phyloP scores from a whole-genome alignment of 2,797 vertebrate genomes.

The Pampus argenteus region DNA sequence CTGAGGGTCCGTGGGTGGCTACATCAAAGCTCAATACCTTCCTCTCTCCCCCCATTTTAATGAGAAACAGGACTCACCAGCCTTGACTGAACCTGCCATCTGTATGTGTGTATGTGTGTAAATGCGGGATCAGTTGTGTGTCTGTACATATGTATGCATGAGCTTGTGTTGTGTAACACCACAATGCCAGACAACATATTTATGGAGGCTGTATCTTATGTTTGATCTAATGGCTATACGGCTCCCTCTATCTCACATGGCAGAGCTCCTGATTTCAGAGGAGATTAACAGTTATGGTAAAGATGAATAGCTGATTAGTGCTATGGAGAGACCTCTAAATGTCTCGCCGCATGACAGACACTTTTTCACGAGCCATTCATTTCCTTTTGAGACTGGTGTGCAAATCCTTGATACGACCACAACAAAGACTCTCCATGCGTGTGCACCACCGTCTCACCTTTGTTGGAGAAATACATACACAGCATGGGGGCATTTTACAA shows the following conservation, averaged over 20 bases:
- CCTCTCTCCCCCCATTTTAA: conserved; percentile 81
- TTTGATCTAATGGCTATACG: conserved; percentile 68
- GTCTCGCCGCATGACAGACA: conserved; percentile 69
- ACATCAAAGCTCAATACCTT: conserved; percentile 88
- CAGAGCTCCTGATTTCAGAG: conserved; percentile 56
- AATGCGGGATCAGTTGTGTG: conserved; percentile 48
- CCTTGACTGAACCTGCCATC: conserved; percentile 87
- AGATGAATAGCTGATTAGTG: conserved; percentile 74
- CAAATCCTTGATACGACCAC: conserved; percentile 76
- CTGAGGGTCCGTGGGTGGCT: conserved; percentile 85
- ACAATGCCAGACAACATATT: conserved; percentile 73
- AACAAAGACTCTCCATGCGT: conserved; percentile 76
- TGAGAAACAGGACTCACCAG: conserved; percentile 88
- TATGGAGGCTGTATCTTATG: conserved; percentile 71
- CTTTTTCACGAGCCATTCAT: conserved; percentile 75
- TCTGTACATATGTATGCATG: conserved; percentile 56
- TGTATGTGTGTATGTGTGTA: conserved; percentile 63
- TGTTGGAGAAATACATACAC: conserved; percentile 67
- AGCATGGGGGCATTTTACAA: conserved; percentile 79
- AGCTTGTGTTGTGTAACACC: conserved; percentile 68
- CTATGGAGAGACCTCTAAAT: conserved; percentile 61
- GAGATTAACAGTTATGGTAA: conserved; percentile 77
- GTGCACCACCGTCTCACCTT: conserved; percentile 71
- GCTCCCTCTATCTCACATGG: conserved; percentile 51
- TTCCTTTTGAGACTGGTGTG: conserved; percentile 72